A percentile compares a stretch with the other conserved stretches of the same genome.
These are phyloP conservation scores for Ondatra zibethicus DNA, from an alignment of 2,113 vertebrate species.

Conservation along the genomic window DNA sequence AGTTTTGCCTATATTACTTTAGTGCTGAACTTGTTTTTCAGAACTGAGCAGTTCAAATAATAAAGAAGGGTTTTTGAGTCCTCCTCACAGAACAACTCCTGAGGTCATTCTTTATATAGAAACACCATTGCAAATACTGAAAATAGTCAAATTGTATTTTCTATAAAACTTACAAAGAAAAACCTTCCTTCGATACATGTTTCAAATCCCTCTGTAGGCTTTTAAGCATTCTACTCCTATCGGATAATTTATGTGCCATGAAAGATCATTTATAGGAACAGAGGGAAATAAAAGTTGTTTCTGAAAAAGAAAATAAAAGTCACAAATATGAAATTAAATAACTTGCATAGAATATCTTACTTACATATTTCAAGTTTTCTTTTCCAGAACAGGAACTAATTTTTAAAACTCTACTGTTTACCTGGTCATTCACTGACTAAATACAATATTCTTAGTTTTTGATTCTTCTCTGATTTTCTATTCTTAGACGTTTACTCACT, in stretches of 20 bases:
- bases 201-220: neutral
- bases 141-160: neutral
- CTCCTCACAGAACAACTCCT: neutral
- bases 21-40: neutral
- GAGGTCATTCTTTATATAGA: neutral
- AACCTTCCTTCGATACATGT: neutral
- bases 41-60: neutral
- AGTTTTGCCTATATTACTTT: rapidly evolving
- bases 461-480: neutral
- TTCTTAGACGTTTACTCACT: neutral
- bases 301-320: neutral
- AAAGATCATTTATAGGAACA: neutral
- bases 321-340: neutral
- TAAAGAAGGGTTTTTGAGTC: neutral
- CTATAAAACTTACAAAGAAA: neutral
- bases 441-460: neutral
- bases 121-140: neutral
- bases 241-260: neutral
- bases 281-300: neutral
- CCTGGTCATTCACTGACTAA: neutral
- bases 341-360: neutral
- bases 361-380: conserved; percentile 39
- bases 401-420: conserved; percentile 24
- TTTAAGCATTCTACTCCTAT: neutral
- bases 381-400: neutral